Evolutionary conservation across 2,113 vertebrate genomes (phyloP).

Genomic region (Tor tambroides): DNA sequence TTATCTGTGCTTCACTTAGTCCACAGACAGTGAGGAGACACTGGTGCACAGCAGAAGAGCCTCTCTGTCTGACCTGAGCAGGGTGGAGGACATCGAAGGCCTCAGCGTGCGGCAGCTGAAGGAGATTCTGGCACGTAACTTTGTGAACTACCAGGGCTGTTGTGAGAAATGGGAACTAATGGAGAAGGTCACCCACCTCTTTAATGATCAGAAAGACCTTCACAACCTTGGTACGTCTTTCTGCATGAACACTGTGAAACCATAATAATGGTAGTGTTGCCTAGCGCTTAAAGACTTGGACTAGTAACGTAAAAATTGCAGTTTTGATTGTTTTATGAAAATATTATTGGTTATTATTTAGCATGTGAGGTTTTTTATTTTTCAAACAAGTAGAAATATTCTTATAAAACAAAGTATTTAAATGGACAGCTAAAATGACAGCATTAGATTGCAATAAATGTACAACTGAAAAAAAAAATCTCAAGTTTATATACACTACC

Average conservation of each 20-base stretch:
- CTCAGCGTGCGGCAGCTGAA: slow-evolving; percentile 95
- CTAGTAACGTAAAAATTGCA: not conserved
- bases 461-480: not conserved
- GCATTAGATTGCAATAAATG: not conserved
- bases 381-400: not conserved
- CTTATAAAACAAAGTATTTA: not conserved
- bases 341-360: not conserved
- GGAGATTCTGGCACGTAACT: slow-evolving; percentile 94
- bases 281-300: not conserved
- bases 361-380: not conserved
- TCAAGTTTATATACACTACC: not conserved
- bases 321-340: not conserved
- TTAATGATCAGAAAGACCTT: slow-evolving; percentile 86
- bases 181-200: slow-evolving; percentile 90
- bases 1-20: slow-evolving; percentile 68
- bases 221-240: slow-evolving; percentile 79
- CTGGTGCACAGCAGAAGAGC: slow-evolving; percentile 83
- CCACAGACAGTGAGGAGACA: slow-evolving; percentile 81
- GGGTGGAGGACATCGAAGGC: slow-evolving; percentile 83
- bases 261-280: not conserved
- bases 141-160: slow-evolving; percentile 97
- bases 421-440: not conserved
- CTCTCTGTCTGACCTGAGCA: slow-evolving; percentile 86
- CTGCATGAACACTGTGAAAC: not conserved
- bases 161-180: slow-evolving; percentile 99